Evolutionary conservation across 2,888 invertebrate species (phyloP).

Genomic region (Scaeva pyrastri): DNA sequence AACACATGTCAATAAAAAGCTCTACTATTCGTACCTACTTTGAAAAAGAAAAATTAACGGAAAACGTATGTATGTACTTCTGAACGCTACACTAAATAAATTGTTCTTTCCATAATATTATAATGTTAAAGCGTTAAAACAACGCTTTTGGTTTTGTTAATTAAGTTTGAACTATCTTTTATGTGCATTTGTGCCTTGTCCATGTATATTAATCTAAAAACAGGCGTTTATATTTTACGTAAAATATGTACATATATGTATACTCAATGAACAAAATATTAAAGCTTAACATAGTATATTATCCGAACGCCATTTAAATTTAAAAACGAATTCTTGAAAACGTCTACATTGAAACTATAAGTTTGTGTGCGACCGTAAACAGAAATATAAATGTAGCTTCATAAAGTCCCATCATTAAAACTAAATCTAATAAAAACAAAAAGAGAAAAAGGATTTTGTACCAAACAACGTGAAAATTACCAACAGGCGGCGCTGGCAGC

Average conservation of each 20-base stretch:
- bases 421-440: neutral
- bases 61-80: neutral
- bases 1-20: neutral
- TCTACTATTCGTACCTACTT: neutral
- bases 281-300: neutral
- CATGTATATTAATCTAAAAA: neutral
- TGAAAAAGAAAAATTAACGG: neutral
- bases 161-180: neutral
- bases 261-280: neutral
- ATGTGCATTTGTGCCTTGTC: neutral
- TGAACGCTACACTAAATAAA: neutral
- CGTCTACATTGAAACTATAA: too few relatives aligned
- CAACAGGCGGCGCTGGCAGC: constrained; percentile 44
- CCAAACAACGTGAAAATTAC: constrained; percentile 43
- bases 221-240: neutral
- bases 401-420: constrained; percentile 14
- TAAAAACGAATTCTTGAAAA: too few relatives aligned
- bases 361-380: too few relatives aligned
- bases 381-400: constrained; percentile 3
- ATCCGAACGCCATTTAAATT: neutral
- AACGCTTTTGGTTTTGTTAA: neutral
- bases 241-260: neutral
- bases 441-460: constrained; percentile 51
- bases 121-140: neutral
- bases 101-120: neutral